Evolutionary conservation across 2,888 invertebrate species (phyloP), one percentile per base, ranked within the genome.

Genomic region (Petrophora chlorosata): DNA sequence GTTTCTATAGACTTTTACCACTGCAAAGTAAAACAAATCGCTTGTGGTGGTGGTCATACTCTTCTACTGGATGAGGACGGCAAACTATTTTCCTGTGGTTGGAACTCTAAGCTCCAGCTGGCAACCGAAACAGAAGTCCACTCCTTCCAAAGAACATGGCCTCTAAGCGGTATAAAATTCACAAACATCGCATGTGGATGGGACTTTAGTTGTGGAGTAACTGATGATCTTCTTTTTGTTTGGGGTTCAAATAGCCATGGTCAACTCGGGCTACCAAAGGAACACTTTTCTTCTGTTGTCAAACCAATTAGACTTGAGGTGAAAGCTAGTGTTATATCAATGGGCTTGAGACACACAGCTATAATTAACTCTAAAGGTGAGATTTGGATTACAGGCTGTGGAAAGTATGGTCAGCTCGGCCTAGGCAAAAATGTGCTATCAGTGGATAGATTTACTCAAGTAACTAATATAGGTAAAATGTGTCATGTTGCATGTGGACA

Each of bases 231-330:
- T 42, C 78, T 97, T 1, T 94, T 94, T 82, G 94, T 94, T 2
- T 97, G 97, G 97, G 97, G 97, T 3, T 95, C 95, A 13, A 96
- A 96, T 76, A 90, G 91, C 52, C 94, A 93, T 73, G 95, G 95
- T 12, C 96, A 96, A 72, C 82, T 96, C 41, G 96, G 96, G 8
- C 83, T 94, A 17, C 86, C 89, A 0, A 92, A 90, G 73, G 83
- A 76, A 61, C 90, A 76, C 45, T 91, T 90, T 54, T 60, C 77
- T 19, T 79, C 81, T 43, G 58, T 67, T 50, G 71, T 87, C 5
- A 79, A 75, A 48, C 86, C 88, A 25, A 68, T 90, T 0, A 71
- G 80, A 42, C 63, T 91, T 7, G 82, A 82, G 52, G 81, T 92
- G 2, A 92, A 91, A 70, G 92, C 93, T 50, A 86, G 82, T 65